A percentile compares a stretch with the other conserved stretches of the same genome.
Evolutionary conservation across 1,140 invertebrate species (phyloP).

Genomic region (Drosophila virilis): DNA sequence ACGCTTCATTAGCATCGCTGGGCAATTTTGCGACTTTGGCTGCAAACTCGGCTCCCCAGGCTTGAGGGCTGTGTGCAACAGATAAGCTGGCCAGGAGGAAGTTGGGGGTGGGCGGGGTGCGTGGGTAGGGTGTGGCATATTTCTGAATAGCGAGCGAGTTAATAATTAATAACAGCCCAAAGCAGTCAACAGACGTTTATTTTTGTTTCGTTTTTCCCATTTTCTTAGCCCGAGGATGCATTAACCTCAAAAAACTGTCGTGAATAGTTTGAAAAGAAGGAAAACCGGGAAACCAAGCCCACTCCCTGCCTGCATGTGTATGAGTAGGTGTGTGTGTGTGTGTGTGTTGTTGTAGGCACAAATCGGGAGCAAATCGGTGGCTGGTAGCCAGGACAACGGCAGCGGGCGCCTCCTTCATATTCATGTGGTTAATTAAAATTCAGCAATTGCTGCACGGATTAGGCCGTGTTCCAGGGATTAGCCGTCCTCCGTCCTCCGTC

Average conservation of each 20-base stretch:
- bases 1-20: conserved; percentile 50
- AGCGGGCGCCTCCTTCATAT: conserved; percentile 1
- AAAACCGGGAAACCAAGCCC: not conserved
- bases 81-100: conserved; percentile 61
- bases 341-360: conserved; percentile 59
- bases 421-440: conserved; percentile 78
- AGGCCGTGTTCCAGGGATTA: conserved; percentile 58
- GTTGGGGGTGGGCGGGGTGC: no score
- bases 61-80: conserved; percentile 73
- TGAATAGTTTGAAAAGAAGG: conserved; percentile 70
- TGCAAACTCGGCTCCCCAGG: conserved; percentile 31
- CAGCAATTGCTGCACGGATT: conserved; percentile 67
- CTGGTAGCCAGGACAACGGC: conserved; percentile 31
- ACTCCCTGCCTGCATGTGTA: no score
- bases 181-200: conserved; percentile 51
- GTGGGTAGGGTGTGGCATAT: conserved; percentile 6
- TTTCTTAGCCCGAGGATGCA: conserved; percentile 71
- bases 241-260: conserved; percentile 71
- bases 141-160: conserved; percentile 67
- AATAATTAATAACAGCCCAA: conserved; percentile 78
- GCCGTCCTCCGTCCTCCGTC: not conserved
- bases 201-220: not conserved
- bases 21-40: conserved; percentile 7
- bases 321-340: not conserved
- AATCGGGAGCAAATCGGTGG: conserved; percentile 46